Evolutionary conservation across 2,113 vertebrate genomes (phyloP), one percentile per base, ranked within the genome.

Genomic region (Amia ocellicauda): DNA sequence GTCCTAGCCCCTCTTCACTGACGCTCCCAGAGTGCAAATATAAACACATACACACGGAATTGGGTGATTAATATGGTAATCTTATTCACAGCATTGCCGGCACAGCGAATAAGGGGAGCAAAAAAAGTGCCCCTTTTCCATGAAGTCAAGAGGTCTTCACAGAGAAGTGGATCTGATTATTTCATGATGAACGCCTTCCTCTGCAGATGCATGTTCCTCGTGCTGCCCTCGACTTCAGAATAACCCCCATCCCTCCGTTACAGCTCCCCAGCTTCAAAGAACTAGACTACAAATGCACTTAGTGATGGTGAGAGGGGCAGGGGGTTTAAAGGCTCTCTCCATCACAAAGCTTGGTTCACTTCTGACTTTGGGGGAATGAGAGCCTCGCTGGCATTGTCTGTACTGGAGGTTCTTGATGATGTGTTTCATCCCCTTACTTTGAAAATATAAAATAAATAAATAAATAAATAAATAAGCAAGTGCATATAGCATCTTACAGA

Each of bases 21-120:
- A 10, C 20, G 2, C 31, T 20, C 22, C 20, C 56, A 42, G n/a
- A 41, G 56, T n/a, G 17, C 45, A 62, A 47, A 62, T 23, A 53
- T 29, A 24, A 24, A 63, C 49, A 50, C 3, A 41, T 16, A 40
- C 55, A 58, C 53, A 29, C 19, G 17, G 3, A 29, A n/a, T 28
- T 28, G 9, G 47, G 13, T 36, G 23, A 31, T 47, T 58, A 66
- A 24, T 31, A 66, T 66, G 57, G 17, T 59, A 41, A 60, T 66
- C 58, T 41, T 36, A 60, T 66, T 66, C 56, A 4, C 56, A 24
- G 47, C 56, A 59, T 22, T 41, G 54, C 20, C 57, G 24, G 22
- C 40, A 43, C 36, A 23, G 29, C 22, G 41, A 53, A 26, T 27
- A 31, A n/a, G 26, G n/a, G 60, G 24, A 49, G 16, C 5, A n/a